Conservation (phyloP, 2,113 vertebrate genomes). For the Procapra przewalskii region DNA sequence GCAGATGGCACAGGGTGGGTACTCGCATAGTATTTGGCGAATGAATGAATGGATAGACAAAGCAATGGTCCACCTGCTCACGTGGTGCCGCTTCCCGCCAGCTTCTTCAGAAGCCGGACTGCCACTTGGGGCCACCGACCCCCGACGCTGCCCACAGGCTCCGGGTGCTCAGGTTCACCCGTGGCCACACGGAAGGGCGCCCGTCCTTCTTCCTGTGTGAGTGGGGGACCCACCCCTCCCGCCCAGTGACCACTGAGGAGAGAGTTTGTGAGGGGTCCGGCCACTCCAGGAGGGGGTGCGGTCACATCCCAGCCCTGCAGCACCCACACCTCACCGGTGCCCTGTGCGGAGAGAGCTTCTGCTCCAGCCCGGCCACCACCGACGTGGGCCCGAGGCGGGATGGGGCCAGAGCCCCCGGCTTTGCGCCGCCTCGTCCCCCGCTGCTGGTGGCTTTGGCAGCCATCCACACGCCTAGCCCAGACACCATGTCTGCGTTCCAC, state of each 20-base stretch:
- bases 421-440: not conserved
- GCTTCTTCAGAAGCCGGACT: not conserved
- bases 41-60: not conserved
- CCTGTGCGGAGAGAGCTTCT: not conserved
- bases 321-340: accelerated
- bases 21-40: too few species aligned
- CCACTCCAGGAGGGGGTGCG: accelerated
- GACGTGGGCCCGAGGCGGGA: not conserved
- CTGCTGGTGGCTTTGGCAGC: constrained; percentile 60
- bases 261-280: not conserved
- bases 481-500: constrained; percentile 30
- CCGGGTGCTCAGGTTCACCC: accelerated
- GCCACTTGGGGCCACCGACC: not conserved
- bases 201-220: not conserved
- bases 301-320: not conserved
- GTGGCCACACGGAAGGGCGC: not conserved
- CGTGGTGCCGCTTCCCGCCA: too few species aligned
- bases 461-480: constrained; percentile 13
- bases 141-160: accelerated
- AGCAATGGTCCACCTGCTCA: not conserved
- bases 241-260: accelerated
- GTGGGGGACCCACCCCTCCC: accelerated
- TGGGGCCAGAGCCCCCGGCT: not conserved
- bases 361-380: not conserved
- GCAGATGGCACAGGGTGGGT: not conserved